phyloP scores from a whole-genome alignment of 2,797 vertebrate genomes.

The Orestias chungarensis region DNA sequence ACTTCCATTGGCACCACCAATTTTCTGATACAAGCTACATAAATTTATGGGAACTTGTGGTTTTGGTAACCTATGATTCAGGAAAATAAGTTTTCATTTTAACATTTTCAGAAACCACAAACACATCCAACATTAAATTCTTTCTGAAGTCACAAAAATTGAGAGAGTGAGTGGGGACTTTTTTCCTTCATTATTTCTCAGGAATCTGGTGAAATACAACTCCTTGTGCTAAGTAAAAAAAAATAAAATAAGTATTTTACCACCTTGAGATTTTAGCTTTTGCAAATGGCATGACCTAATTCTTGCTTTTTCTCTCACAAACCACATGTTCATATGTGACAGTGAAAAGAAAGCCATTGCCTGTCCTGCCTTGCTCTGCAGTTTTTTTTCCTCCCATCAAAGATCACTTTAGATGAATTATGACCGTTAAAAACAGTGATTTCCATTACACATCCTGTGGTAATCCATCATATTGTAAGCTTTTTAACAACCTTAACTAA shows the following conservation, averaged over 20 bases:
- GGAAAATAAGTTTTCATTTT: constrained; percentile 1
- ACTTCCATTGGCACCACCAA: constrained; percentile 44
- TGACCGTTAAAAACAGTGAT: not conserved
- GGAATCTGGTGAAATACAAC: not conserved
- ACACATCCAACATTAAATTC: not conserved
- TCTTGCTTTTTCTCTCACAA: not conserved
- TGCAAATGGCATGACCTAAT: not conserved
- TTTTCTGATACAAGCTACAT: constrained; percentile 58
- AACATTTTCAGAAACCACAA: not conserved
- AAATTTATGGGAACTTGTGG: constrained; percentile 57
- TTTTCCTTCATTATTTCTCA: not conserved
- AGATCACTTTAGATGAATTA: not conserved
- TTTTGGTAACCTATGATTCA: constrained; percentile 13
- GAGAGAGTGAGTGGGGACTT: not conserved
- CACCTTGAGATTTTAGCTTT: not conserved
- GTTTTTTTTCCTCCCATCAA: constrained; percentile 11
- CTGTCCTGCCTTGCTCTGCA: not conserved
- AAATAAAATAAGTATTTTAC: not conserved
- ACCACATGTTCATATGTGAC: constrained; percentile 8
- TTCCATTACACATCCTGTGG: constrained; percentile 2
- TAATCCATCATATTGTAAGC: not conserved
- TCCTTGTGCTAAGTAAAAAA: no score
- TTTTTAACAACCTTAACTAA: not conserved
- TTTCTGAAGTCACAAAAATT: not conserved
- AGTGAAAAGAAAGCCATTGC: not conserved